Evolutionary conservation across 1,140 invertebrate species (phyloP), one percentile per base, ranked within the genome.

Genomic region (Trachymyrmex septentrionalis): DNA sequence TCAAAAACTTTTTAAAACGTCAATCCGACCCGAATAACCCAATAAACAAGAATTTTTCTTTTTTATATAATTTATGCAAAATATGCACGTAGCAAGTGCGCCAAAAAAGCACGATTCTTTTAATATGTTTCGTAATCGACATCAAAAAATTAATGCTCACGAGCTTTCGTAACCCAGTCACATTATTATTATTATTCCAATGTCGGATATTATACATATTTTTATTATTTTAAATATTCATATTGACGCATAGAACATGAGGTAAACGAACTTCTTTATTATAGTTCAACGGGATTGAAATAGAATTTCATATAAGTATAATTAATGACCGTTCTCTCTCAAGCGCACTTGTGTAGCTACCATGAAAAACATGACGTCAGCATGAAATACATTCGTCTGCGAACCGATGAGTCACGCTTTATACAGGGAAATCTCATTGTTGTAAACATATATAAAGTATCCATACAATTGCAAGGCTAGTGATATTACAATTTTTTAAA

Each of bases 331-430:
- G 21, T 59, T 53, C n/a, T 53, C 69, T 30, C 61, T 66, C 63
- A 24, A 85, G 59, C 78, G 30, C 53, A 76, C 44, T 77, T 77
- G 72, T 84, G 81, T 85, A 64, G 61, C 34, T 69, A 64, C 78
- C 80, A 61, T 82, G 80, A 59, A 82, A 82, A 82, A 82, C 80
- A 73, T 73, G 80, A 82, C 80, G 67, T 82, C 80, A 73, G 67
- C 55, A 59, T 50, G 80, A 82, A 82, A 48, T 24, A 82, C 80
- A 82, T 82, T 73, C 80, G 67, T 73, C 14, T 69, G 14, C 53
- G 69, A 73, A 61, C 55, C 34, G 53, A 72, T 69, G 69, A 82
- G 80, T 82, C 80, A 82, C 59, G 67, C 55, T 73, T 82, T 82
- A 61, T 82, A 73, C 55, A 73, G 55, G 19, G 55, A 82, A 73